phyloP scores from a whole-genome alignment of 2,113 vertebrate species.

The Megaptera novaeangliae region DNA sequence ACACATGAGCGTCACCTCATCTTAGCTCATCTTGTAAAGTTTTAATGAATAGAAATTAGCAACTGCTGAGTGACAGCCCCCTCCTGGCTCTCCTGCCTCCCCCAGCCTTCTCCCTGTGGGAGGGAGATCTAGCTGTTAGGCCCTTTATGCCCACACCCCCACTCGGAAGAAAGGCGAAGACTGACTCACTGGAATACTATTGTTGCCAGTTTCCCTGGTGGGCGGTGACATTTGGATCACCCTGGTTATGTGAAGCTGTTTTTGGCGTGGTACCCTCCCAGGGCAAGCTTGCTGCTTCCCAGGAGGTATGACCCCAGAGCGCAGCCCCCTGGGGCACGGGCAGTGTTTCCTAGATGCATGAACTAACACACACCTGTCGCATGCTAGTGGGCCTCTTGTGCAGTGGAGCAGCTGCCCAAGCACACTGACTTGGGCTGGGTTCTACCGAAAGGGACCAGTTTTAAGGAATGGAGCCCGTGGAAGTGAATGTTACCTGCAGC shows the following conservation, averaged over 20 bases:
- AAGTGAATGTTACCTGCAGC: neutral
- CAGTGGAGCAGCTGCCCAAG: neutral
- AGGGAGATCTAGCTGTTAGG: neutral
- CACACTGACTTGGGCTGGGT: neutral
- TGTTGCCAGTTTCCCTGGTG: conserved; percentile 48
- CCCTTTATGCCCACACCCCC: conserved; percentile 46
- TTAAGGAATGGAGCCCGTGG: neutral
- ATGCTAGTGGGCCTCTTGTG: neutral
- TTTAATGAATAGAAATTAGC: conserved; percentile 67
- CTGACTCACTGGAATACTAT: conserved; percentile 60
- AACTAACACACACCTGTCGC: conserved; percentile 72
- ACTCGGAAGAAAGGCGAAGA: conserved; percentile 27
- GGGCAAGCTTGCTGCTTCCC: conserved; percentile 33
- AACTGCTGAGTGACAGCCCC: conserved; percentile 63
- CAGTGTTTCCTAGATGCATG: conserved; percentile 7
- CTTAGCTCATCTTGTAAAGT: conserved; percentile 48
- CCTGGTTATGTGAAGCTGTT: conserved; percentile 13
- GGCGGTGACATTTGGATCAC: conserved; percentile 63
- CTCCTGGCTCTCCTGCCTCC: conserved; percentile 45
- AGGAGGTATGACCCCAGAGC: neutral
- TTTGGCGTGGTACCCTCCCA: neutral
- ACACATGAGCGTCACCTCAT: conserved; percentile 30
- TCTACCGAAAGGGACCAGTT: neutral
- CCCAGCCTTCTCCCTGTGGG: conserved; percentile 22
- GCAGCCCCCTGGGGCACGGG: neutral